Evolutionary conservation across 2,113 vertebrate species (phyloP).

Genomic region (Tachycineta bicolor): DNA sequence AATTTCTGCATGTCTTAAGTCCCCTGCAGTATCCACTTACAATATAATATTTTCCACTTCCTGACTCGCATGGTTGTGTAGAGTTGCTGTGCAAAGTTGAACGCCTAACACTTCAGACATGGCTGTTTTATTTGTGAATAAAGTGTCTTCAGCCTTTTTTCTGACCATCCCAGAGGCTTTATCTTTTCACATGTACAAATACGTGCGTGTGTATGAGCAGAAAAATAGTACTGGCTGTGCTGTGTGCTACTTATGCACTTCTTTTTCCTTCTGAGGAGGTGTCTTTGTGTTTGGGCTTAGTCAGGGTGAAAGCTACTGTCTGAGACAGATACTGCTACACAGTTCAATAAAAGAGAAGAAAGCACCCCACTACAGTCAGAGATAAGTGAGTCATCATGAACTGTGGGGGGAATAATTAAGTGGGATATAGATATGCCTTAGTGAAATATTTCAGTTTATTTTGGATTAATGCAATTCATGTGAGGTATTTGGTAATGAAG

Average conservation of each 20-base stretch:
- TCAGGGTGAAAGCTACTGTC: neutral
- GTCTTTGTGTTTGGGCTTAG: neutral
- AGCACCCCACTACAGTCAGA: neutral
- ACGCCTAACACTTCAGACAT: neutral
- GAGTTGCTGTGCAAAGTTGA: slow-evolving; percentile 37
- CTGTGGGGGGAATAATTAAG: neutral
- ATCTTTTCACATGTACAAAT: neutral
- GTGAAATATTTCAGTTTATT: neutral
- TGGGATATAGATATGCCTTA: neutral
- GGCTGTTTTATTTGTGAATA: slow-evolving; percentile 18
- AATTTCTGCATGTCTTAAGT: slow-evolving; percentile 59
- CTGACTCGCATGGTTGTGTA: slow-evolving; percentile 41
- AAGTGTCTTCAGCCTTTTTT: neutral
- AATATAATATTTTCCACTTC: slow-evolving; percentile 67
- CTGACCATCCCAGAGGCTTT: neutral
- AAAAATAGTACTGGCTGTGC: neutral
- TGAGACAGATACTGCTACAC: neutral
- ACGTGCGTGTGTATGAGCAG: neutral
- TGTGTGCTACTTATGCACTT: neutral
- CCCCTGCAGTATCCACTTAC: slow-evolving; percentile 61
- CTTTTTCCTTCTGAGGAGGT: neutral
- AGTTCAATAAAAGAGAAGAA: neutral
- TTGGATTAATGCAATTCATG: neutral
- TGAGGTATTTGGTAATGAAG: neutral
- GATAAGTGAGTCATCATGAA: neutral